Evolutionary conservation across 2,797 vertebrate genomes (phyloP), one percentile per base, ranked within the genome.

Genomic region (Onychomys leucogaster): DNA sequence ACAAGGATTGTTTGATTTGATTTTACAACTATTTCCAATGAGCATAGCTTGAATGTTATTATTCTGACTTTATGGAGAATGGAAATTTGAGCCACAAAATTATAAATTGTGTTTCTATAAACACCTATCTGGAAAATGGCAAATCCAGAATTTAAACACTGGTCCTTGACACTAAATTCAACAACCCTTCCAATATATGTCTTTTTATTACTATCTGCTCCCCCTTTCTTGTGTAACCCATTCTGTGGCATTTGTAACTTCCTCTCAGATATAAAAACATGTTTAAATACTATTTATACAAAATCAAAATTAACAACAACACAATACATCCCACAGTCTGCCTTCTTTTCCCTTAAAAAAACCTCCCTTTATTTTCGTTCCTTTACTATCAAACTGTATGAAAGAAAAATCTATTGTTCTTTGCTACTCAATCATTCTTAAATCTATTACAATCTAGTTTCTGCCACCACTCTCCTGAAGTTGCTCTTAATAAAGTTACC

Each of bases 331-430:
- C 34, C 63, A 57, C 6, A 34, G 0, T 59, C 52, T 78, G 7
- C 21, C 16, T 52, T 23, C 12, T 23, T 84, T 92, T 93, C 3
- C 6, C 8, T 81, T 32, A 73, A 94, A 71, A 46, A 41, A 57
- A 17, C 1, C 37, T 46, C 41, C 25, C 25, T 80, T 59, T 55
- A 13, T 84, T 89, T 89, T 89, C 17, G 88, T 86, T 6, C 81
- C 21, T 49, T 82, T 16, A 88, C 80, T 78, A 55, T 23, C 17
- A 93, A 92, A 81, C 29, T 85, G 23, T 25, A 85, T 43, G 13
- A 95, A 93, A 80, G 9, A 94, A 41, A 77, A 83, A 29, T 80
- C 5, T 71, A 82, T 84, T 88, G 29, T 73, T 96, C 82, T 49
- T 69, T 46, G 89, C 6, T 14, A 76, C 41, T 83, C 29, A 75